phyloP scores from a whole-genome alignment of 1,140 invertebrate genomes.

The Apocrypta bakeri region DNA sequence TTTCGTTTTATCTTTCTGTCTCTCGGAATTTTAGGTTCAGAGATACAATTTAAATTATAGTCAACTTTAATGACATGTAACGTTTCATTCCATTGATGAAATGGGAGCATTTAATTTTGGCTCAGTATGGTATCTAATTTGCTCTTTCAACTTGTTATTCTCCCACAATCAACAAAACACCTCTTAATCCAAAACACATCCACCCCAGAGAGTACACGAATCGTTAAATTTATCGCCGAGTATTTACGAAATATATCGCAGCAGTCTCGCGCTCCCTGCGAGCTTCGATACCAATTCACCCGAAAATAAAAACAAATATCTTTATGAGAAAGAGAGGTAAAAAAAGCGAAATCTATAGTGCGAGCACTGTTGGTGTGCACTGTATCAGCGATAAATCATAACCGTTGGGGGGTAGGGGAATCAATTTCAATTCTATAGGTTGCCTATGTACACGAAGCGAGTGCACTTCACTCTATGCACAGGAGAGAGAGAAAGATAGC shows the following conservation, averaged over 20 bases:
- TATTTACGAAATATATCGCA: slow-evolving; percentile 31
- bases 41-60: neutral
- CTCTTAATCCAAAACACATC: neutral
- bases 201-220: neutral
- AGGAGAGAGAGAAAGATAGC: neutral
- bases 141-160: neutral
- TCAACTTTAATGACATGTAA: too few species aligned
- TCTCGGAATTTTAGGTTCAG: too few species aligned
- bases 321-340: neutral
- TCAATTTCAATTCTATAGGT: slow-evolving; percentile 35
- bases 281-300: neutral
- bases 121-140: too few species aligned
- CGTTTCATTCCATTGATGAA: too few species aligned
- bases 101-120: too few species aligned
- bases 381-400: slow-evolving; percentile 40
- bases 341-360: slow-evolving; percentile 27
- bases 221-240: slow-evolving; percentile 23
- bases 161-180: neutral
- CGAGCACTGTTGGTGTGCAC: neutral
- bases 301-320: slow-evolving; percentile 25
- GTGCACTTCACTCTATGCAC: slow-evolving; percentile 13
- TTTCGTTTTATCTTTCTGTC: too few species aligned
- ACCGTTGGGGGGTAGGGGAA: neutral
- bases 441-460: neutral
- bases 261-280: neutral